Conservation (phyloP, 2,797 vertebrate species). For the Acanthiza pusilla region DNA sequence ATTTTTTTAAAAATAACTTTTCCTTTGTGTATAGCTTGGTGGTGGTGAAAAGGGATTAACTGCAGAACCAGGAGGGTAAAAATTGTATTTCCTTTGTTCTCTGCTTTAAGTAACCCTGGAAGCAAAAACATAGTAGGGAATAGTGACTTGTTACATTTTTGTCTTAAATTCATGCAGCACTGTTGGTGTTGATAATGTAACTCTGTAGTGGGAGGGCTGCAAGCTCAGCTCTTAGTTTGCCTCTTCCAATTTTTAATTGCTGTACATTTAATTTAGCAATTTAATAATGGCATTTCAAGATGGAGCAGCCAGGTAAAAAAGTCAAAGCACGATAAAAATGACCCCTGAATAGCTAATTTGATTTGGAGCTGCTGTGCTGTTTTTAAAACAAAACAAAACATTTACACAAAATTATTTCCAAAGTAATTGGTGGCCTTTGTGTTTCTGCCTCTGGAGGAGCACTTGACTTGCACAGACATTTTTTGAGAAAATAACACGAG, state of each 20-base stretch:
- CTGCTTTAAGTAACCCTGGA: neutral
- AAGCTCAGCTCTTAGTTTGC: neutral
- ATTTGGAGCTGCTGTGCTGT: neutral
- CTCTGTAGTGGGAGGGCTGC: neutral
- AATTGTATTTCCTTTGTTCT: accelerated
- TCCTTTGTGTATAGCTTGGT: neutral
- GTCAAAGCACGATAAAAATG: neutral
- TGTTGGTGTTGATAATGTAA: neutral
- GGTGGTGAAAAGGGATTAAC: neutral
- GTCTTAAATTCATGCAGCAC: neutral
- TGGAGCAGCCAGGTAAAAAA: neutral
- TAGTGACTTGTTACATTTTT: neutral
- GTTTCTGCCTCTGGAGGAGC: neutral
- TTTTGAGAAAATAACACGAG: neutral
- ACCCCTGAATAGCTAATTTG: neutral
- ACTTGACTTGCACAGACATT: neutral
- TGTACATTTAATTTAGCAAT: neutral
- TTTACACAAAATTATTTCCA: neutral
- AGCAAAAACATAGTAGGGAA: neutral
- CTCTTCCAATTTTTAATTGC: neutral
- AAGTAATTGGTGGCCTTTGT: neutral
- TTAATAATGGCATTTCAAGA: neutral
- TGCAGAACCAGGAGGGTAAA: neutral
- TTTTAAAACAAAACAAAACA: neutral
- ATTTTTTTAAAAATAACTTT: neutral